Base-by-base conservation (phyloP, 2,888 invertebrate species). In the Metallyticus violacea region DNA sequence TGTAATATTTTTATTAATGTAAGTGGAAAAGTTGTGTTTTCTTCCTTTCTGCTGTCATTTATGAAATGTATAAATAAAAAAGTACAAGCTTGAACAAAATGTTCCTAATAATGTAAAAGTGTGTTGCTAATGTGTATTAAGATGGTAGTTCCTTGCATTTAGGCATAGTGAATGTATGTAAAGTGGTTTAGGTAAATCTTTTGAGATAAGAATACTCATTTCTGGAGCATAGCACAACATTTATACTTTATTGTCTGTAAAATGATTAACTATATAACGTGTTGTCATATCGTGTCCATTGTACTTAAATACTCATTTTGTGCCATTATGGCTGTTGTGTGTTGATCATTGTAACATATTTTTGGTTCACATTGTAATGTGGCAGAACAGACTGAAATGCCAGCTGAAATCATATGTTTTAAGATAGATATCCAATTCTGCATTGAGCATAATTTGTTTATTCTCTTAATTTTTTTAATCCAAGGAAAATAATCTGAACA, bases 61-160 rank as follows among this genome's bases (percentile, higher is more conserved):
- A 22, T 62, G 15, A 15, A 62, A 62, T 62, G 22, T 62, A 15
- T 62, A 62, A 40, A 15, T 40, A 82, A 40, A 27, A 62, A 26
- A 82, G 83, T 28, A 77, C 77, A 83, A n/a, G 29, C 40, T 83
- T 77, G 83, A 83, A 83, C 83, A 83, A 28, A 76, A 83, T 85
- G 85, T 85, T 85, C 85, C 85, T 85, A 85, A n/a, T 79, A 80
- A 26, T 28, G 77, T 83, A 77, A 62, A 83, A 28, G 6, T 28
- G 26, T 83, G 28, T 77, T 28, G 77, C 77, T 77, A 83, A 83
- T 83, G 25, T 83, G 7, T 83, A 77, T 83, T 81, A 30, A 29
- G 4, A 25, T 15, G 7, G 62, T 77, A 77, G 77, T 83, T 83
- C 83, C 77, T 77, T 82, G 27, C 62, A 26, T 1, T 62, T 62